Conservation (phyloP, 2,113 vertebrate species). For the Accipiter cooperii region DNA sequence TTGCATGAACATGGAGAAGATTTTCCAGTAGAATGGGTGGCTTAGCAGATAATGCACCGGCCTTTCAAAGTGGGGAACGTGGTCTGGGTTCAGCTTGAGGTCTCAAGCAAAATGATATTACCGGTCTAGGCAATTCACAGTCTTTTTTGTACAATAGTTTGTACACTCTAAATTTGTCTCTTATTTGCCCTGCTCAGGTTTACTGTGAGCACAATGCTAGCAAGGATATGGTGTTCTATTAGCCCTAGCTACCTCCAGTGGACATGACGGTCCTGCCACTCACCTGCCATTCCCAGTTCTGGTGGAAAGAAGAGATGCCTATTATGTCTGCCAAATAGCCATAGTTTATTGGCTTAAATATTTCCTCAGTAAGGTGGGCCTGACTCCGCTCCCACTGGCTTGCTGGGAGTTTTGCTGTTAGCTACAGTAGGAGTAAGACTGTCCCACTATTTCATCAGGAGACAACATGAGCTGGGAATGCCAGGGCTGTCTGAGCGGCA, state of each 20-base stretch:
- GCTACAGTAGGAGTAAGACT: neutral
- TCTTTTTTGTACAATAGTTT: neutral
- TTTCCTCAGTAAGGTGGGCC: neutral
- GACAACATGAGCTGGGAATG: neutral
- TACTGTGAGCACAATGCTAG: neutral
- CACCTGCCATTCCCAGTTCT: neutral
- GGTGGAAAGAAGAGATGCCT: neutral
- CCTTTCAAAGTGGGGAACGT: neutral
- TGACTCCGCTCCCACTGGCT: neutral
- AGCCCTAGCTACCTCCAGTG: neutral
- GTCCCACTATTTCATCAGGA: neutral
- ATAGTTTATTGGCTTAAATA: neutral
- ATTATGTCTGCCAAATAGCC: accelerated
- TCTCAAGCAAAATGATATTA: neutral
- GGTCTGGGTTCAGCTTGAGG: slow-evolving; percentile 43
- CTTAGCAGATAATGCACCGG: slow-evolving; percentile 37
- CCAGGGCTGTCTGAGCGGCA: neutral
- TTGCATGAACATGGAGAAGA: slow-evolving; percentile 5
- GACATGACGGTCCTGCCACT: neutral
- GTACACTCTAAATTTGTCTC: neutral
- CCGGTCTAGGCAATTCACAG: neutral
- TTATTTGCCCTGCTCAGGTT: neutral
- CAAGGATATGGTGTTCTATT: neutral
- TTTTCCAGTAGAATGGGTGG: slow-evolving; percentile 43
- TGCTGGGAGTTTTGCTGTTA: neutral